Evolutionary conservation across 1,140 invertebrate genomes (phyloP), one percentile per base, ranked within the genome.

Genomic region (Hycleus cichorii): DNA sequence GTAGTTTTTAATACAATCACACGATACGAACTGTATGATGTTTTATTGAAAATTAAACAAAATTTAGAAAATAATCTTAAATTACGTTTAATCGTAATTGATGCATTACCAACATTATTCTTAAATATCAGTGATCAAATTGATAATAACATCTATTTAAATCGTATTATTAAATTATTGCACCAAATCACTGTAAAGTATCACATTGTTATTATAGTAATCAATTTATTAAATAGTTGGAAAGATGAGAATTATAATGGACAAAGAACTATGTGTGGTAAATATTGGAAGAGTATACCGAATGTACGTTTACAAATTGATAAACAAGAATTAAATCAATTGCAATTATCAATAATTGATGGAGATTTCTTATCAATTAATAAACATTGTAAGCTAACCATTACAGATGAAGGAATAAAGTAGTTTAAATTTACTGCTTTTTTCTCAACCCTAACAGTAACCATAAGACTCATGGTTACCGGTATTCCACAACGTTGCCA

Each of bases 181-280:
- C 76, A 76, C 65, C 80, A 71, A 67, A 59, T 87, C 9, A 70
- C 75, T 44, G 76, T 74, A 51, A 72, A 82, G 65, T 76, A 71
- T 61, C 59, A 76, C 54, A 58, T 83, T 51, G 61, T 74, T 9
- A 68, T 86, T 61, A 62, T 86, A 8, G 78, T 78, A 67, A 77
- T 80, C 3, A 86, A 86, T 69, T 73, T 82, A 52, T 66, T 82
- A 55, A 82, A 77, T 49, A 74, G 75, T 54, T 84, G 80, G 80
- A 69, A 74, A 46, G 75, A 82, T 38, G 75, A 76, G 63, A 56
- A 68, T 57, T 40, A 57, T 52, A 73, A 73, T 40, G 46, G 63
- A 55, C 47, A 54, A 40, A 12, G 38, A 11, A 24, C 43, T 38
- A 64, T 52, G 18, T 65, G 62, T 62, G 79, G 79, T 47, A 78